Base-by-base conservation (phyloP, 2,888 invertebrate genomes). In the Iselma pallidipennis region DNA sequence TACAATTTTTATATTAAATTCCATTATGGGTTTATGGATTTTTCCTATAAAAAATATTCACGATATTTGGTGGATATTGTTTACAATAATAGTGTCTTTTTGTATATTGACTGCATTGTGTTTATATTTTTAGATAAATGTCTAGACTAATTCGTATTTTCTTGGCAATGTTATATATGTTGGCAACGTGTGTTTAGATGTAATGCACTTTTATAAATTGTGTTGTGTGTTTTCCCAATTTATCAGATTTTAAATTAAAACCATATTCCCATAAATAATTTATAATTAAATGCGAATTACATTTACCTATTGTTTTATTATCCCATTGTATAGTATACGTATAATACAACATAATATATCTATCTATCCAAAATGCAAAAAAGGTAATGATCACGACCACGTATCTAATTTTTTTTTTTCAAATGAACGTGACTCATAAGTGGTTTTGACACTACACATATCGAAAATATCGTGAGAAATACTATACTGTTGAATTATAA, bases 311-410 rank as follows among this genome's bases (percentile, higher is more conserved):
- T 16, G 14, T 42, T 42, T 16, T 19, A 42, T 42, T 7, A n/a
- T n/a, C n/a, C n/a, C n/a, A n/a, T n/a, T 14, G 9, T 42, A 42
- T 16, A n/a, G 7, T 14, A 16, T 9, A 42, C 7, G 9, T 42
- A 14, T 42, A n/a, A n/a, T n/a, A n/a, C n/a, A n/a, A n/a, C n/a
- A 6, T 9, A 42, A 42, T 6, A 42, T 42, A 42, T 42, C 42
- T 19, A 42, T 14, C 9, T 42, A 19, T 42, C 19, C 7, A 42
- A 42, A 42, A 19, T 14, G 42, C 42, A 52, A 55, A 63, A 63
- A 63, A 59, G 63, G 59, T 63, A 63, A 63, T 57, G 57, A 59
- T 56, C 52, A 63, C 63, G 59, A 57, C 63, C 59, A 63, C 63
- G 63, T 63, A 55, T 59, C 33, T 31, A 53, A 29, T 23, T 59